Conservation (phyloP, 2,797 vertebrate species). For the Acanthornis magna region DNA sequence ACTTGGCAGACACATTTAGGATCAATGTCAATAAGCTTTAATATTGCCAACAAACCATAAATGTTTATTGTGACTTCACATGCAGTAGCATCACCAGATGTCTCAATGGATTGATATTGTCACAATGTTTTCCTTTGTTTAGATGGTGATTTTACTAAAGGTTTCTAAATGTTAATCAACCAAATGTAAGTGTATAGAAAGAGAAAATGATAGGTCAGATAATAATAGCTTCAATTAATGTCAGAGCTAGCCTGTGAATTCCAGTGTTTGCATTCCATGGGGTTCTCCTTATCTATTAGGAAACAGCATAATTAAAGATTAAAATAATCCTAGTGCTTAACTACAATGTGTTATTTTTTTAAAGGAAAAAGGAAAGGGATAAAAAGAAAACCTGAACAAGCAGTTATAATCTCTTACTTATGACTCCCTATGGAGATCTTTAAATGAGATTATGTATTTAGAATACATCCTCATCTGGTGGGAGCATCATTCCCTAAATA, state of each 20-base stretch:
- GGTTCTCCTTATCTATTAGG: background rate
- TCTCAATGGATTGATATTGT: background rate
- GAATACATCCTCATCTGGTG: background rate
- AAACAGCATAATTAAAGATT: constrained; percentile 28
- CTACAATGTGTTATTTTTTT: background rate
- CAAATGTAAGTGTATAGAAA: background rate
- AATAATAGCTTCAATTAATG: background rate
- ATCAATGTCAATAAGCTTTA: background rate
- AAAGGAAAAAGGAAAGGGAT: background rate
- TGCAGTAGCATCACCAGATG: background rate
- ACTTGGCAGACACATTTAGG: background rate
- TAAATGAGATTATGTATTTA: constrained; percentile 22
- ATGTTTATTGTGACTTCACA: background rate
- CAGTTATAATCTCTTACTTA: constrained; percentile 1
- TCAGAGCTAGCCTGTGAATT: background rate
- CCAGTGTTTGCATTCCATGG: background rate
- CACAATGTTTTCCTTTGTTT: background rate
- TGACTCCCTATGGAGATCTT: background rate
- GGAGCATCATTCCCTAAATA: background rate
- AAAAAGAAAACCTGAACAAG: background rate
- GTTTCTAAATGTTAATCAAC: background rate
- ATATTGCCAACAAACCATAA: background rate
- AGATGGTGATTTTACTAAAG: background rate
- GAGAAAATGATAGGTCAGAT: background rate
- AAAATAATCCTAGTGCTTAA: constrained; percentile 11